These are phyloP conservation scores for Drosophila pruinosa DNA, from an alignment of 1,140 invertebrate genomes.

Conservation along the genomic window DNA sequence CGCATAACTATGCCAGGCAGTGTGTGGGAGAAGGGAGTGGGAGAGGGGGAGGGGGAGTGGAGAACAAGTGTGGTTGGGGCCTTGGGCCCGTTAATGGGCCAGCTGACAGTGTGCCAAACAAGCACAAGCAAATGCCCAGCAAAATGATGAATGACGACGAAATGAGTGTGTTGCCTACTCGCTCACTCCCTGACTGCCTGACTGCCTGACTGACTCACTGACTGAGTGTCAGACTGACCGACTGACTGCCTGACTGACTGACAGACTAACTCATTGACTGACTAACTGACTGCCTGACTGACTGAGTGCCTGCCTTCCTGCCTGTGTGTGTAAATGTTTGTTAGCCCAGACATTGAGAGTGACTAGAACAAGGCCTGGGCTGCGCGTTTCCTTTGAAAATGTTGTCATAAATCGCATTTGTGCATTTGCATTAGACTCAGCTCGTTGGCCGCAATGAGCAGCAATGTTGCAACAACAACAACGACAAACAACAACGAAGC, in stretches of 20 bases:
- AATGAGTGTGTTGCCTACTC: conserved; percentile 2
- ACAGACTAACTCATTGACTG: conserved; percentile 3
- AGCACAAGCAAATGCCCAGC: conserved; percentile 38
- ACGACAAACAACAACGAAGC: conserved; percentile 29
- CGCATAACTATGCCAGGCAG: conserved; percentile 33
- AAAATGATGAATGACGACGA: conserved; percentile 56
- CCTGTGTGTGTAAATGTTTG: conserved; percentile 9
- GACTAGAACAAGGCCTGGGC: conserved; percentile 38
- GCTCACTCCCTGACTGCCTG: too few relatives aligned
- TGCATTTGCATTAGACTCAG: conserved; percentile 76
- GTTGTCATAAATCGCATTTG: conserved; percentile 76
- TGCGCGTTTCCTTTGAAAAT: conserved; percentile 37
- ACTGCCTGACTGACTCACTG: conserved; percentile 2
- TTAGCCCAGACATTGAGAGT: conserved; percentile 2
- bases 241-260: conserved; percentile 16
- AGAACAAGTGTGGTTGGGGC: background rate
- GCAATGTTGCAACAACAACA: conserved; percentile 60
- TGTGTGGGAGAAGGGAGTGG: too few relatives aligned
- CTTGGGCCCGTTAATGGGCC: conserved; percentile 69
- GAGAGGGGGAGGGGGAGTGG: background rate
- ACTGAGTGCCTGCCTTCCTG: background rate
- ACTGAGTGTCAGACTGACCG: conserved; percentile 14
- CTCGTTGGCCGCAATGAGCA: conserved; percentile 69
- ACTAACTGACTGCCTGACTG: conserved; percentile 26
- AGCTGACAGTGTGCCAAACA: conserved; percentile 64